These are phyloP conservation scores for Zaprionus tsacasi DNA, from an alignment of 1,140 invertebrate species.

Conservation along the genomic window DNA sequence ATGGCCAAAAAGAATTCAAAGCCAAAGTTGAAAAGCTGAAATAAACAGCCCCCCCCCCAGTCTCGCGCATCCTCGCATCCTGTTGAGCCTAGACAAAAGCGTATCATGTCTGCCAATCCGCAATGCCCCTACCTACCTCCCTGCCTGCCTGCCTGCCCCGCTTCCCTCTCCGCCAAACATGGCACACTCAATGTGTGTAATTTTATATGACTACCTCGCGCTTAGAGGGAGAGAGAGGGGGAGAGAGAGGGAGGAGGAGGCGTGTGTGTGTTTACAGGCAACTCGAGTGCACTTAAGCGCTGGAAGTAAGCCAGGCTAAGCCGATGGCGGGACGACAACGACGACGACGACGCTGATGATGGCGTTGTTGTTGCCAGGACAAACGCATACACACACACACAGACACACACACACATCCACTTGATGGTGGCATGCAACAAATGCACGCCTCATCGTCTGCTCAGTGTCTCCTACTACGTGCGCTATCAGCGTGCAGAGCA, in stretches of 20 bases:
- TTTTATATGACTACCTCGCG: constrained; percentile 44
- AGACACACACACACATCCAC: constrained; percentile 1
- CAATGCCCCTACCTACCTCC: background rate
- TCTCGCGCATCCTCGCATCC: constrained; percentile 20
- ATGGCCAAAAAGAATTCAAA: constrained; percentile 5
- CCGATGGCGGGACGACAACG: constrained; percentile 28
- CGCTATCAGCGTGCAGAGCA: constrained; percentile 33
- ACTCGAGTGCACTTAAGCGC: constrained; percentile 78
- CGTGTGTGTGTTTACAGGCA: constrained; percentile 74
- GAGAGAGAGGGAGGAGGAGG: background rate
- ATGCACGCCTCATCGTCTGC: constrained; percentile 27
- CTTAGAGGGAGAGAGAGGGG: constrained; percentile 3
- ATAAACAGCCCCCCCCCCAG: constrained; percentile 27
- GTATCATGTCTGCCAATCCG: constrained; percentile 64
- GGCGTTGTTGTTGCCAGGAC: constrained; percentile 26
- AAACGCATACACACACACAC: background rate
- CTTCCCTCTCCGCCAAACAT: background rate
- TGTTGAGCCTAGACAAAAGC: constrained; percentile 67
- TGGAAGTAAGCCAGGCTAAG: constrained; percentile 59
- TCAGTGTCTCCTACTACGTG: constrained; percentile 33
- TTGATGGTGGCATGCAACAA: constrained; percentile 46
- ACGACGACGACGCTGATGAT: constrained; percentile 3
- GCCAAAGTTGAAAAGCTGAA: constrained; percentile 41
- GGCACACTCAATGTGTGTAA: constrained; percentile 30
- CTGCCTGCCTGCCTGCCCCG: constrained; percentile 2